phyloP scores from a whole-genome alignment of 2,888 invertebrate species.

The Cepaea hortensis region DNA sequence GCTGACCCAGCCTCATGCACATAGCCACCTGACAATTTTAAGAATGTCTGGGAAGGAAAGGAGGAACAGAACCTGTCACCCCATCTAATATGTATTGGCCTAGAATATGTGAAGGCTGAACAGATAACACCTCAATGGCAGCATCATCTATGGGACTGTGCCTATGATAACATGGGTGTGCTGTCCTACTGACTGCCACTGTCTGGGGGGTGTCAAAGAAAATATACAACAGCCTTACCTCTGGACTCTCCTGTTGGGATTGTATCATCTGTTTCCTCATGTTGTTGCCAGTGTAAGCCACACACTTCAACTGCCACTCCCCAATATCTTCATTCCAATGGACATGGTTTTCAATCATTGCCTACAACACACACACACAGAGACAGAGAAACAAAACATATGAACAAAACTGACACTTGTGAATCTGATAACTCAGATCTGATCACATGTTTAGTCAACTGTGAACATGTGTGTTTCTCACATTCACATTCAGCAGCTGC shows the following conservation, averaged over 20 bases:
- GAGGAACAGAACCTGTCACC: no score
- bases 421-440: neutral
- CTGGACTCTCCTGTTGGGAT: conserved; percentile 74
- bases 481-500: no score
- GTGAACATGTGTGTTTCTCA: neutral
- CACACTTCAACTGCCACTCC: conserved; percentile 97
- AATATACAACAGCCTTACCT: conserved; percentile 58
- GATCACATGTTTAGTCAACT: neutral
- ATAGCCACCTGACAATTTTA: no score
- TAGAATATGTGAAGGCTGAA: no score
- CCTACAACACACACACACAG: conserved; percentile 78
- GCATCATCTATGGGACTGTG: no score
- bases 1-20: no score
- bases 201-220: neutral
- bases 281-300: conserved; percentile 99
- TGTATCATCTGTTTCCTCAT: conserved; percentile 84
- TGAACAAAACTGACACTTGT: neutral
- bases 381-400: neutral
- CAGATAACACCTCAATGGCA: no score
- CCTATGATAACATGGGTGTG: no score
- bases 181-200: no score
- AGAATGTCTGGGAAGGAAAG: no score
- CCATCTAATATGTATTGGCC: no score
- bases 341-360: conserved; percentile 90
- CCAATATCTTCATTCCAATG: conserved; percentile 99